Evolutionary conservation across 2,888 invertebrate species (phyloP).

Genomic region (Leucophenga montana): DNA sequence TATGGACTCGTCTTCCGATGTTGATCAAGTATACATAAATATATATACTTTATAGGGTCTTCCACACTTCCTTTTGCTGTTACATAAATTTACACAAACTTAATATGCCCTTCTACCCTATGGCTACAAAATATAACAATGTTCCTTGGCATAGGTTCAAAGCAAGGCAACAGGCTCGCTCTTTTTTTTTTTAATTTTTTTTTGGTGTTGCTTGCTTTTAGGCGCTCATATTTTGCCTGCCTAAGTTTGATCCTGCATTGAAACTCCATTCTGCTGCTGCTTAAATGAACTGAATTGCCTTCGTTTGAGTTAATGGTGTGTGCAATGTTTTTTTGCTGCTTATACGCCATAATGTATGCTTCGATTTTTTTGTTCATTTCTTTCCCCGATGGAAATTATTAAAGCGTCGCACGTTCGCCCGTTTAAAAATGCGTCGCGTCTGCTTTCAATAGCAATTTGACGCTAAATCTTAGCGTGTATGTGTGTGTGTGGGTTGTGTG

Average conservation of each 20-base stretch:
- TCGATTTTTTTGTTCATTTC: background rate
- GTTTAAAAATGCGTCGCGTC: slow-evolving; percentile 18
- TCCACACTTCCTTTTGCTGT: no score
- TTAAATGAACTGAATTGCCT: slow-evolving; percentile 6
- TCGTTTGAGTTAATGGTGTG: slow-evolving; percentile 25
- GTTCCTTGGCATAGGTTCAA: background rate
- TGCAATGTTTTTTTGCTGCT: slow-evolving; percentile 3
- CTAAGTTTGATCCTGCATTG: background rate
- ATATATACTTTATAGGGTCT: no score
- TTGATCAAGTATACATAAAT: no score
- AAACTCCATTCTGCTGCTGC: background rate
- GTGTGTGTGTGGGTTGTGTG: slow-evolving; percentile 6
- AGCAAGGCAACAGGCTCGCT: background rate
- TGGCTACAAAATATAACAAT: no score
- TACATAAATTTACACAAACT: no score
- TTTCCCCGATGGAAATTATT: background rate
- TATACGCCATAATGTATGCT: background rate
- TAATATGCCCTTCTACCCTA: no score
- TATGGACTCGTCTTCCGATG: no score
- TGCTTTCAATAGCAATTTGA: no score
- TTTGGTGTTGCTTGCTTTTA: background rate
- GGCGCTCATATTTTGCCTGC: background rate
- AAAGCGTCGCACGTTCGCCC: slow-evolving; percentile 36
- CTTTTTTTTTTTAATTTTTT: background rate
- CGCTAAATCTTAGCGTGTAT: background rate